These are phyloP conservation scores for Diarsia rubi DNA, from an alignment of 2,888 invertebrate species.

Conservation along the genomic window DNA sequence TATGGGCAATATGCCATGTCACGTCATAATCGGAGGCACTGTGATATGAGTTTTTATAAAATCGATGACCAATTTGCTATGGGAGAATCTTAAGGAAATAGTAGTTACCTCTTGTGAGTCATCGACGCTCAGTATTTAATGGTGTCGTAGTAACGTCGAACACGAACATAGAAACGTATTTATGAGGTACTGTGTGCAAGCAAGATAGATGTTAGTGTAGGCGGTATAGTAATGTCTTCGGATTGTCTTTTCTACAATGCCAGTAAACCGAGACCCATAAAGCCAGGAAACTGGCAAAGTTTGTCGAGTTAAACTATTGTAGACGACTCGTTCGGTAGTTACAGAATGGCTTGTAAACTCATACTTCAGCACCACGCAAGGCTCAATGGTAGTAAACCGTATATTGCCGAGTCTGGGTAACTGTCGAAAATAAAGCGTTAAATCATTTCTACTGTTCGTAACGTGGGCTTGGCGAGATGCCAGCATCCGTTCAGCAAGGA, in stretches of 20 bases:
- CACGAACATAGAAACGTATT: conserved; percentile 30
- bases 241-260: conserved; percentile 22
- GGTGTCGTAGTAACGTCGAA: conserved; percentile 13
- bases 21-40: conserved; percentile 44
- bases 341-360: conserved; percentile 19
- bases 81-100: conserved; percentile 23
- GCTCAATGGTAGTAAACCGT: conserved; percentile 33
- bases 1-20: conserved; percentile 31
- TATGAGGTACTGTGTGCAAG: conserved; percentile 26
- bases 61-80: conserved; percentile 22
- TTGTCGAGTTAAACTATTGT: not conserved
- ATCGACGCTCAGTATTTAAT: conserved; percentile 23
- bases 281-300: conserved; percentile 19
- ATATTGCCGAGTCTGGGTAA: conserved; percentile 44
- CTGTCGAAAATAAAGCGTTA: conserved; percentile 67
- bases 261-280: conserved; percentile 29
- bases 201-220: conserved; percentile 38
- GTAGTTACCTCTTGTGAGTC: conserved; percentile 49
- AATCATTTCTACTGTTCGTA: conserved; percentile 61
- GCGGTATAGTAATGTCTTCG: conserved; percentile 36
- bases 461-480: conserved; percentile 60
- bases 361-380: conserved; percentile 1
- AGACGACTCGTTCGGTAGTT: not conserved
- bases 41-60: conserved; percentile 34
- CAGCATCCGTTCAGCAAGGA: conserved; percentile 66